Conservation (phyloP, 2,113 vertebrate species). For the Limnothrissa miodon region DNA sequence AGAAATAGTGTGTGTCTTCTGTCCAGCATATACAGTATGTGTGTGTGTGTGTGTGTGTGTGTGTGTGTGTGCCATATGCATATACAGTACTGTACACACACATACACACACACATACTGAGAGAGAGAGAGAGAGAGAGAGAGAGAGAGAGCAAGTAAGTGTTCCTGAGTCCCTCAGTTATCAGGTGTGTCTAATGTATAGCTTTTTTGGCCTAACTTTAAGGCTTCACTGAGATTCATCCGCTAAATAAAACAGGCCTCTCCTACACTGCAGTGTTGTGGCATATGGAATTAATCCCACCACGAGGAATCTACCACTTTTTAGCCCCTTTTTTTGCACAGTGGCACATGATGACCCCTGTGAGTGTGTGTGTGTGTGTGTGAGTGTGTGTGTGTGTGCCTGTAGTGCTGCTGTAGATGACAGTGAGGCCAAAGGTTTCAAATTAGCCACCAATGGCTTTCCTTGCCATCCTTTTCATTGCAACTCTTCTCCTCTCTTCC, state of each 20-base stretch:
- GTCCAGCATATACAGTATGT: too few species aligned
- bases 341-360: too few species aligned
- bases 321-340: neutral
- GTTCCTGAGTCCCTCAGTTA: neutral
- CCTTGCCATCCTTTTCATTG: constrained; percentile 14
- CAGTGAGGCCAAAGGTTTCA: constrained; percentile 29
- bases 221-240: neutral
- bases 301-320: neutral
- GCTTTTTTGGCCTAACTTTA: neutral
- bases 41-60: neutral
- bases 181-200: neutral
- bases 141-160: too few species aligned
- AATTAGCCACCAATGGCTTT: constrained; percentile 39
- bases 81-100: too few species aligned
- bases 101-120: too few species aligned
- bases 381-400: neutral
- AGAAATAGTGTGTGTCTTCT: neutral
- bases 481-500: too few species aligned
- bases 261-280: neutral
- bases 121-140: too few species aligned
- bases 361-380: neutral
- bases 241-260: neutral
- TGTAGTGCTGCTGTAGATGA: neutral
- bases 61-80: too few species aligned
- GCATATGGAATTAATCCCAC: neutral